A percentile compares a stretch with the other conserved stretches of the same genome.
Conservation (phyloP, 1,140 invertebrate species). For the Octopus bimaculoides region DNA sequence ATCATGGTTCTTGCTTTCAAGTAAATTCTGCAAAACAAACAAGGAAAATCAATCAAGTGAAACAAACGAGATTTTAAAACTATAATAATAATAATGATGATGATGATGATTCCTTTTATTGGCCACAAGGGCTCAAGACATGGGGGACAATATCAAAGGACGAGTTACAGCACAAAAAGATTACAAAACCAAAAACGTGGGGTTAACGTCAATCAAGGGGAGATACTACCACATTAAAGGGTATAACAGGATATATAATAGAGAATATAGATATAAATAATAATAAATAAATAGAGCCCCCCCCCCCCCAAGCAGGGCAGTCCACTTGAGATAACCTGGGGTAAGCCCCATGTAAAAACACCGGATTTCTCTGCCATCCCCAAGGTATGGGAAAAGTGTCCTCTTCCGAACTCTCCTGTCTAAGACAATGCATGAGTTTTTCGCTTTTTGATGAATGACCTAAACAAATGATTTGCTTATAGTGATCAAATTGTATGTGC, state of each 20-base stretch:
- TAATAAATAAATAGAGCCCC: too few species aligned
- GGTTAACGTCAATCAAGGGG: neutral
- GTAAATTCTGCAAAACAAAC: conserved; percentile 36
- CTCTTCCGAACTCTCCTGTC: too few species aligned
- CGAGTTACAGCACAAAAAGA: neutral
- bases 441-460: too few species aligned
- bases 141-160: neutral
- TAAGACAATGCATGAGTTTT: too few species aligned
- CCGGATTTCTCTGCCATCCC: too few species aligned
- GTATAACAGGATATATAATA: neutral
- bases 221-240: neutral
- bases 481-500: too few species aligned
- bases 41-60: neutral
- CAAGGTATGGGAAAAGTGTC: too few species aligned
- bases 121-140: neutral
- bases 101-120: too few species aligned
- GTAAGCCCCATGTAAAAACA: neutral
- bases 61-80: neutral
- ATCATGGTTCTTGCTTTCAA: conserved; percentile 31
- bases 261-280: neutral
- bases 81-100: neutral
- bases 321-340: neutral
- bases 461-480: too few species aligned
- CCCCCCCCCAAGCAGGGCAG: neutral
- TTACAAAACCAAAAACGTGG: neutral